Evolutionary conservation across 2,797 vertebrate species (phyloP), one percentile per base, ranked within the genome.

Genomic region (Morus bassanus): DNA sequence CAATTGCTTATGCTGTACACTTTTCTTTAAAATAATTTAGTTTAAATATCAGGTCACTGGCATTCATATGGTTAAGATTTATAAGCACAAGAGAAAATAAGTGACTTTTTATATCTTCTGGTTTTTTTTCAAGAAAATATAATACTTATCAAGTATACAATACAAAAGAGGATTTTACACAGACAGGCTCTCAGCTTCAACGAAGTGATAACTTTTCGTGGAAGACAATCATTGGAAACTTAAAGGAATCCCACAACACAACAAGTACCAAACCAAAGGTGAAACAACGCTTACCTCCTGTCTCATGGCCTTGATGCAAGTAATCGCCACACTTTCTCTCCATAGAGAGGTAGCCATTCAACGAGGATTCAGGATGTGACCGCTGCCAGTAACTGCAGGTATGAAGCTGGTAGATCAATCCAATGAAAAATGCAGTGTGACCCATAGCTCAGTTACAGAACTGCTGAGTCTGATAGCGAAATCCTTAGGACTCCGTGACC

Each of bases 241-340:
- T 28, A 13, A 27, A 21, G 25, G 45, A 48, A n/a, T 51, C 22
- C 28, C 41, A 60, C 39, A 63, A 30, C 35, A 12, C 10, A 88
- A 17, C 6, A 30, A 83, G 25, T 9, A 37, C 30, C 46, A 35
- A 35, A 31, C 4, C 2, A 27, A 63, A 74, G 61, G 30, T 56
- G 73, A 41, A 54, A 12, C 15, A 31, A 24, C 0, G 1, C 31
- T 67, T 24, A 2, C 41, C 50, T 88, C 41, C 84, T 50, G 30
- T 73, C 48, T 68, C 2, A 3, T 3, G 27, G 61, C 35, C 48
- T 33, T 6, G 2, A 11, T 9, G 17, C 27, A 39, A 35, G 39
- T 2, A 7, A 27, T 37, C 1, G 7, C 17, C 72, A 16, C 2
- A 0, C 25, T 18, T 57, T 7, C 13, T 57, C 13, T 24, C 16